A percentile compares a stretch with the other conserved stretches of the same genome.
Evolutionary conservation across 2,888 invertebrate species (phyloP).

Genomic region (Acanthacorydalis orientalis): DNA sequence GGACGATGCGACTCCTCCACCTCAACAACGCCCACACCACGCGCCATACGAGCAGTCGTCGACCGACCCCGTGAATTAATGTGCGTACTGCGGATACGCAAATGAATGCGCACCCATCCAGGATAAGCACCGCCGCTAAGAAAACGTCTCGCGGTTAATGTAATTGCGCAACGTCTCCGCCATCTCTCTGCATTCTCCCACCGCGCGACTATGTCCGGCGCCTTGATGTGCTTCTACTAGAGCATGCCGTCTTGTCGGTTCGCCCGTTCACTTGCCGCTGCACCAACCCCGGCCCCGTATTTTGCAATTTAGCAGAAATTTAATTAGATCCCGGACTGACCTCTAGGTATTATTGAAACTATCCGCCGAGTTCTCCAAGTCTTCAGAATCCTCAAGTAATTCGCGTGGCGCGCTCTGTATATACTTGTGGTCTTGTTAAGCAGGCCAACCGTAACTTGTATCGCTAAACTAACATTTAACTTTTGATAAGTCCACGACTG

Average conservation of each 20-base stretch:
- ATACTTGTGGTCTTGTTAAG: conserved; percentile 1
- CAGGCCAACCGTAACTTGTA: not conserved
- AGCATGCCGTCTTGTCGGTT: not conserved
- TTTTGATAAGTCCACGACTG: not conserved
- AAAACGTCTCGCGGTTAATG: not conserved
- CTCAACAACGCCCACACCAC: conserved; percentile 10
- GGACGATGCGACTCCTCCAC: conserved; percentile 10
- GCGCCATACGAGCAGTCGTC: conserved; percentile 6
- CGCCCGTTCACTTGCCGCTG: not conserved
- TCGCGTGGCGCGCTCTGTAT: not conserved
- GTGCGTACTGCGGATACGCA: not conserved
- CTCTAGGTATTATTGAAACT: conserved; percentile 4
- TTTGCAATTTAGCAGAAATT: conserved; percentile 3
- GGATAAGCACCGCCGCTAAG: not conserved
- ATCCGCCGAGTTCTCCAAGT: not conserved
- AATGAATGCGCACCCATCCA: not conserved
- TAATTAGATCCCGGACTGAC: conserved; percentile 1
- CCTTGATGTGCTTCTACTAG: not conserved
- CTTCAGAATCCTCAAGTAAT: not conserved
- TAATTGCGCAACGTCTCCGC: not conserved
- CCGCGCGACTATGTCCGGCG: not conserved
- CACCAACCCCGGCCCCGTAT: not conserved
- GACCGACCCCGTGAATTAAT: not conserved
- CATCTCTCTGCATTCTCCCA: not conserved
- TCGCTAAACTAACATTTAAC: conserved; percentile 2